Evolutionary conservation across 2,113 vertebrate genomes (phyloP).

Genomic region (human): DNA sequence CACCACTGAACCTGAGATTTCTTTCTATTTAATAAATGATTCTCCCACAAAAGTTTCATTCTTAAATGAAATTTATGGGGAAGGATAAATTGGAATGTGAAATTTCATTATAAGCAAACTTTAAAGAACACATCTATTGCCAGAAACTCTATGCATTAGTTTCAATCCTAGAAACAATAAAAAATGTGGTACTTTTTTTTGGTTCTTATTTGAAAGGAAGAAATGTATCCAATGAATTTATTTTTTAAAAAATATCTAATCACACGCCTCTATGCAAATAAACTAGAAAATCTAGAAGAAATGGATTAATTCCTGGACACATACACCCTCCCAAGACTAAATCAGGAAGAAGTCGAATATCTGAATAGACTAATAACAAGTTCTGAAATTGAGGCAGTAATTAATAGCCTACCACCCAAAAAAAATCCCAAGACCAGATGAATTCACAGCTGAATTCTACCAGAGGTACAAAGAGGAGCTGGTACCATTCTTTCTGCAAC

Average conservation of each 20-base stretch:
- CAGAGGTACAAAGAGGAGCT: too few relatives aligned
- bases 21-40: not conserved
- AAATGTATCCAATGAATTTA: not conserved
- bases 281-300: too few relatives aligned
- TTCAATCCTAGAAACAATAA: not conserved
- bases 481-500: too few relatives aligned
- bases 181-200: not conserved
- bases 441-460: too few relatives aligned
- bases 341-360: too few relatives aligned
- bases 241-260: not conserved
- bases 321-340: too few relatives aligned
- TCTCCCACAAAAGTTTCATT: not conserved
- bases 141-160: not conserved
- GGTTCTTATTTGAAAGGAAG: not conserved
- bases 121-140: not conserved
- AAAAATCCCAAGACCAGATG: too few relatives aligned
- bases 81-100: not conserved
- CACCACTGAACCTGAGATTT: not conserved
- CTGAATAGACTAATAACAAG: too few relatives aligned
- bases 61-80: not conserved
- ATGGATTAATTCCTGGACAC: too few relatives aligned
- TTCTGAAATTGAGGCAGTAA: too few relatives aligned
- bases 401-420: too few relatives aligned
- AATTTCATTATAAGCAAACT: not conserved
- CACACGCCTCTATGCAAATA: too few relatives aligned